Evolutionary conservation across 1,140 invertebrate genomes (phyloP).

Genomic region (Pygmarrhopalites habei): DNA sequence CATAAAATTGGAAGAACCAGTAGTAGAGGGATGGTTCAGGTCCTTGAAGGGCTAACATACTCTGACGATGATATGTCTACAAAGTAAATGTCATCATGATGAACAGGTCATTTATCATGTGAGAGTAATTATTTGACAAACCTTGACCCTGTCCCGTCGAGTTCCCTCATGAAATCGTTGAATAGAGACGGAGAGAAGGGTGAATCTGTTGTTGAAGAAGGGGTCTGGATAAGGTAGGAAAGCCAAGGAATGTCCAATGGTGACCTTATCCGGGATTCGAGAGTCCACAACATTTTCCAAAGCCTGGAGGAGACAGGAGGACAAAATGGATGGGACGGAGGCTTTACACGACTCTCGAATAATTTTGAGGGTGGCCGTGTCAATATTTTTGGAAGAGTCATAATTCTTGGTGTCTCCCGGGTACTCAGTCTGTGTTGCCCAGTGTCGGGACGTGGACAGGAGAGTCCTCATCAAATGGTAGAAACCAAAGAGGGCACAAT

Average conservation of each 20-base stretch:
- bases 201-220: slow-evolving; percentile 10
- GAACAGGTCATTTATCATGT: not conserved
- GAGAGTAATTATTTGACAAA: not conserved
- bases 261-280: not conserved
- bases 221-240: slow-evolving; percentile 3
- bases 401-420: not conserved
- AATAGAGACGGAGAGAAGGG: not conserved
- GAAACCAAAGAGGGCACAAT: slow-evolving; percentile 6
- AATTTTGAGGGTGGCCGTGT: not conserved
- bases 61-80: slow-evolving; percentile 3
- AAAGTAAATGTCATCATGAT: not conserved
- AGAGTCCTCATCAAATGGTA: slow-evolving; percentile 5
- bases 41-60: not conserved
- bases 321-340: slow-evolving; percentile 2
- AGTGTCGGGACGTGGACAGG: not conserved
- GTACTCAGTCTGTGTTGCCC: not conserved
- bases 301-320: not conserved
- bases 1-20: slow-evolving; percentile 15
- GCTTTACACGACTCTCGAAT: not conserved
- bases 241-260: slow-evolving; percentile 2
- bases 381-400: not conserved
- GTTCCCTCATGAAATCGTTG: not conserved
- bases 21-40: slow-evolving; percentile 7
- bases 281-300: not conserved
- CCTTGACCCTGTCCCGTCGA: not conserved